Conservation (phyloP, 2,113 vertebrate genomes). For the Chamaea fasciata region DNA sequence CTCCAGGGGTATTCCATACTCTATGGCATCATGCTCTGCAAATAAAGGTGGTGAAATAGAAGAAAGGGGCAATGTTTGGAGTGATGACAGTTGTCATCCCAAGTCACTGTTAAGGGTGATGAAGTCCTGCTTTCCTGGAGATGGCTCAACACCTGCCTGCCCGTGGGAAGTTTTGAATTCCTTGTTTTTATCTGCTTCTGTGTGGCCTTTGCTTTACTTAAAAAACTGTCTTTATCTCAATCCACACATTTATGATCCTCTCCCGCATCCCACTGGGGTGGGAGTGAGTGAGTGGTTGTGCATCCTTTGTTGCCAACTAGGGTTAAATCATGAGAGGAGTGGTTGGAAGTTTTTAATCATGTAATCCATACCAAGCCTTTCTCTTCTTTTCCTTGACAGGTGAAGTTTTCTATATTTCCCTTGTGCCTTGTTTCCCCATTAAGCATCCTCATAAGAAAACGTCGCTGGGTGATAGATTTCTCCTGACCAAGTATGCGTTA, state of each 20-base stretch:
- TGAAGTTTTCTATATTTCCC: background rate
- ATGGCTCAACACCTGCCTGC: too few species aligned
- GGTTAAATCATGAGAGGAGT: background rate
- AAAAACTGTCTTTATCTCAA: background rate
- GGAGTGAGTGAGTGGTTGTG: background rate
- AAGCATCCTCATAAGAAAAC: background rate
- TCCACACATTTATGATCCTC: accelerated
- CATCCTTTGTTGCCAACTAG: accelerated
- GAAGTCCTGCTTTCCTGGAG: background rate
- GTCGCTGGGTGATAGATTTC: background rate
- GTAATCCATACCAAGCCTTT: background rate
- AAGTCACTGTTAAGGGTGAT: background rate
- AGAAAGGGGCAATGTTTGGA: background rate
- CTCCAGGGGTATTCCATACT: background rate
- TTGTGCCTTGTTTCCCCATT: background rate
- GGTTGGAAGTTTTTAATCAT: background rate
- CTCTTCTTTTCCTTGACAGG: background rate
- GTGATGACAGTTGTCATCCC: background rate
- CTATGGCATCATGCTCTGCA: background rate
- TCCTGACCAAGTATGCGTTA: background rate
- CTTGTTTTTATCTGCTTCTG: background rate
- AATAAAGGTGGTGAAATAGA: background rate
- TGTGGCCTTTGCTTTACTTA: background rate
- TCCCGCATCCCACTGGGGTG: background rate
- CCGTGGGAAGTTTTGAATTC: background rate